Base-by-base conservation (phyloP, 2,113 vertebrate genomes). In the Cricetomys ansorgei region DNA sequence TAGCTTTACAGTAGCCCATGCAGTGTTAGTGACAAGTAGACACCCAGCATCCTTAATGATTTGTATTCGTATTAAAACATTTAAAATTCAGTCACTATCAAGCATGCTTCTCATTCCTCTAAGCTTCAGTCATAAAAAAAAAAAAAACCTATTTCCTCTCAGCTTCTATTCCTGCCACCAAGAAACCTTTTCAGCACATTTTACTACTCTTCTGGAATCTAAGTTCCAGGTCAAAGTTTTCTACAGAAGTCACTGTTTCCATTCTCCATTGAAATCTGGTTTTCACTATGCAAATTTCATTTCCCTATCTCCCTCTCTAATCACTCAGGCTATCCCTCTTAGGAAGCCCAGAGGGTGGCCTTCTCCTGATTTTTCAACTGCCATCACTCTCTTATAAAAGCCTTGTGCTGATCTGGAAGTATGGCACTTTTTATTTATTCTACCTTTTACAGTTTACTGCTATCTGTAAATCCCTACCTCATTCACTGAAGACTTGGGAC, bases 381-480 rank as follows among this genome's bases (percentile, higher is more conserved):
- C 31, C 45, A 55, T 48, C 53, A 6, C 13, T 84, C 79, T 83
- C 43, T 29, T 67, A 75, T 31, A 40, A 37, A 88, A 91, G 31
- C 8, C 92, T 40, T 37, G 17, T 65, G 70, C n/a, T 91, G 48
- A 21, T 91, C 55, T 72, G 25, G 64, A 29, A 87, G 83, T 9
- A 29, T 89, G 34, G 9, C 23, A 59, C n/a, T 8, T 17, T 23
- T 40, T 11, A 57, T 31, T 95, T 57, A 86, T 62, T 77, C 92
- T 94, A 90, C 9, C 37, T 69, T 94, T 92, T 93, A 73, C 79
- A 79, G 69, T 96, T 65, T 89, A 53, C 64, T 96, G 72, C 88
- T 45, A 89, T 94, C 94, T 97, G 83, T 73, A 89, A 97, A 93
- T 88, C 94, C 96, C 97, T 95, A 97, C 94, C 96, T 96, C 95